Conservation (phyloP, 2,888 invertebrate species). For the Dryobota labecula region DNA sequence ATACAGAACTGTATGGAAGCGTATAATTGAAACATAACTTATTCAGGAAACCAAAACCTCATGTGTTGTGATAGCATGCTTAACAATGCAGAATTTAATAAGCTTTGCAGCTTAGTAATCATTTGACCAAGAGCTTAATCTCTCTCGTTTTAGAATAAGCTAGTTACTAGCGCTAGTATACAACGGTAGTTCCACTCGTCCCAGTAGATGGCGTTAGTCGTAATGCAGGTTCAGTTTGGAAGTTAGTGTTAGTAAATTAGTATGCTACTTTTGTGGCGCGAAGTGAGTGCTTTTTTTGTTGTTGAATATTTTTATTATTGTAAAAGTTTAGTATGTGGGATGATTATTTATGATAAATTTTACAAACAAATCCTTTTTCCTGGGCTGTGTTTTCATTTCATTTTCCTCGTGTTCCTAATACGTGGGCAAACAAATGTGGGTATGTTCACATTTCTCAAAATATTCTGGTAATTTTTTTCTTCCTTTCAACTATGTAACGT, state of each 20-base stretch:
- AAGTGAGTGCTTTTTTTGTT: background rate
- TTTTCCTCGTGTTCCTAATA: background rate
- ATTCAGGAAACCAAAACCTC: slow-evolving; percentile 13
- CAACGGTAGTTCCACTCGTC: background rate
- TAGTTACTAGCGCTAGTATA: slow-evolving; percentile 1
- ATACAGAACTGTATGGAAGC: background rate
- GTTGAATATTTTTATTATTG: background rate
- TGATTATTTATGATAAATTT: background rate
- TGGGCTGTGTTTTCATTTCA: background rate
- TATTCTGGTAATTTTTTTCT: background rate
- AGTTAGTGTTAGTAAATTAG: background rate
- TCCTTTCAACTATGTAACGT: background rate
- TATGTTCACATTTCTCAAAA: background rate
- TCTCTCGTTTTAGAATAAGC: background rate
- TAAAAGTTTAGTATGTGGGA: background rate
- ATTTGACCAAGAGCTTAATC: background rate
- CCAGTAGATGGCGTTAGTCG: slow-evolving; percentile 11
- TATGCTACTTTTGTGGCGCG: background rate
- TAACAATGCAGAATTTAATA: slow-evolving; percentile 24
- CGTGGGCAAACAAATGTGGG: background rate
- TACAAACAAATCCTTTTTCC: background rate
- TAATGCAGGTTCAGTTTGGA: slow-evolving; percentile 6
- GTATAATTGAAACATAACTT: slow-evolving; percentile 22
- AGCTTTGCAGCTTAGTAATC: slow-evolving; percentile 7
- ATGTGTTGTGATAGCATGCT: slow-evolving; percentile 5